These are phyloP conservation scores for Cheilosia variabilis DNA, from an alignment of 2,888 invertebrate genomes.

Conservation along the genomic window DNA sequence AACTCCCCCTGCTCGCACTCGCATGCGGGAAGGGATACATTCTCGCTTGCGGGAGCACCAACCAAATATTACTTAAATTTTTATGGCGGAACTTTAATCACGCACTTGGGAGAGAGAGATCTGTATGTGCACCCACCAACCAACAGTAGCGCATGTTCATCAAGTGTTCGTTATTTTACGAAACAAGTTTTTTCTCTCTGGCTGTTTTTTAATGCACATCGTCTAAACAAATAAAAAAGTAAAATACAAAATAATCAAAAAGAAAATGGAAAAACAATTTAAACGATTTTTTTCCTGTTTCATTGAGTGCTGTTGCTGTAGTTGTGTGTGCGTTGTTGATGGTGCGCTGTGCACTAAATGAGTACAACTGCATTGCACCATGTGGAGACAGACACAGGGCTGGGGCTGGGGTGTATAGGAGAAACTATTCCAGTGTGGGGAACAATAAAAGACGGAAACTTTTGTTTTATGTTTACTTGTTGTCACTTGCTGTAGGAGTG, in stretches of 20 bases:
- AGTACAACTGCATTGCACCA: constrained; percentile 58
- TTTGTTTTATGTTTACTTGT: constrained; percentile 65
- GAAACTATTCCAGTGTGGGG: constrained; percentile 44
- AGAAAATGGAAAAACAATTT: constrained; percentile 62
- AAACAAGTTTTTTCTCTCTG: not conserved
- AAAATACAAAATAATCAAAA: constrained; percentile 59
- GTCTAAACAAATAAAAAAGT: constrained; percentile 59
- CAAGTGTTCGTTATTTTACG: constrained; percentile 44
- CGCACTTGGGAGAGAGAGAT: constrained; percentile 36
- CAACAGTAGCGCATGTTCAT: constrained; percentile 43
- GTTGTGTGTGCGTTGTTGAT: not conserved
- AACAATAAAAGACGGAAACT: constrained; percentile 45
- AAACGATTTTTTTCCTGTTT: constrained; percentile 43
- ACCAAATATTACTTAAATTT: constrained; percentile 51
- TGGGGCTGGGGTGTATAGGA: not conserved
- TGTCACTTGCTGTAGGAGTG: constrained; percentile 60
- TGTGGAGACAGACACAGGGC: constrained; percentile 15
- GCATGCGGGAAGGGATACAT: not conserved
- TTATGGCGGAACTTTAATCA: constrained; percentile 61
- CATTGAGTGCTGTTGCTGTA: not conserved
- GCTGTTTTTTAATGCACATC: constrained; percentile 20
- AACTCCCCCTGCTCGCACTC: constrained; percentile 8
- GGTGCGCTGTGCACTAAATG: constrained; percentile 37
- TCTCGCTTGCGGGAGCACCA: constrained; percentile 6
- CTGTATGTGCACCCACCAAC: constrained; percentile 10